These are phyloP conservation scores for Protobothrops flavoviridis DNA, from an alignment of 2,113 vertebrate genomes.

Conservation along the genomic window DNA sequence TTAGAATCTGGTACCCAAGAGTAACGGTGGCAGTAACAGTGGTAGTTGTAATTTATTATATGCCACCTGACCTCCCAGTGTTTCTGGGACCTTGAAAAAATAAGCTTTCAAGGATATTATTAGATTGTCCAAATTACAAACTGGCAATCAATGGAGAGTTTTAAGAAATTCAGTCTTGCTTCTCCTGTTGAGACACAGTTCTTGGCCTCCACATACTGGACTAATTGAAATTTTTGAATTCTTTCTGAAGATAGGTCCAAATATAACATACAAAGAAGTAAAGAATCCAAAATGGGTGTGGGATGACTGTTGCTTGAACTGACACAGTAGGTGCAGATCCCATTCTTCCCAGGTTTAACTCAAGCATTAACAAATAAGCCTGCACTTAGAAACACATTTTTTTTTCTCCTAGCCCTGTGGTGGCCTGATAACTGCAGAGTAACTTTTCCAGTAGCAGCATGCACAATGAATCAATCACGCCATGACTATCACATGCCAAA, in stretches of 20 bases:
- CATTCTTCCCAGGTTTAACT: background rate
- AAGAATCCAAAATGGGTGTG: background rate
- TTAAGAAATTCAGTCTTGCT: background rate
- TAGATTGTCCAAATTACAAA: background rate
- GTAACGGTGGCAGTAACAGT: background rate
- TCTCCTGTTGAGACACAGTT: background rate
- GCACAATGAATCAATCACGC: background rate
- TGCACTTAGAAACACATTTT: background rate
- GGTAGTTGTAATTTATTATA: background rate
- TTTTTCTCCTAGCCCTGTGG: background rate
- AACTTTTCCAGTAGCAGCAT: background rate
- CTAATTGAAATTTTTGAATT: background rate
- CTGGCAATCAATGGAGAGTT: background rate
- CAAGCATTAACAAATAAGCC: background rate
- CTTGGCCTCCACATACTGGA: background rate
- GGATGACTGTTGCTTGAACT: background rate
- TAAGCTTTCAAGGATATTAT: background rate
- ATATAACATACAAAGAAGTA: background rate
- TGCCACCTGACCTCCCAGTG: background rate
- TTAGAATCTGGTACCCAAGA: background rate
- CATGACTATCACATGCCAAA: slow-evolving; percentile 7
- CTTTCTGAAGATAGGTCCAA: background rate
- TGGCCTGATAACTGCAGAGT: background rate
- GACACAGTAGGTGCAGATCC: background rate
- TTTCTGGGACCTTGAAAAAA: background rate